phyloP scores from a whole-genome alignment of 2,113 vertebrate species.

The rabbit (Oryctolagus cuniculus) region mOryCun1.1 NC_091432.1:66853501-66854000 shows the following conservation, averaged over 20 bases:
- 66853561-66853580: background rate
- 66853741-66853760: background rate
- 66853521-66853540: background rate
- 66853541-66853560: slow-evolving; percentile 4
- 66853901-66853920: background rate
- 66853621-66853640: background rate
- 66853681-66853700: background rate
- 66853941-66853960: background rate
- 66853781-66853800: slow-evolving; percentile 41
- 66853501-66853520: slow-evolving; percentile 19
- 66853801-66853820: slow-evolving; percentile 1
- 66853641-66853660: background rate
- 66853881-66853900: background rate
- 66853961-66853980: slow-evolving; percentile 16
- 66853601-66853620: background rate
- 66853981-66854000: background rate
- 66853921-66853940: background rate
- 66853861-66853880: background rate
- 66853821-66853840: slow-evolving; percentile 11
- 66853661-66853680: background rate
- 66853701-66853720: background rate
- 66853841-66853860: slow-evolving; percentile 15
- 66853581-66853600: slow-evolving; percentile 8
- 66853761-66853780: slow-evolving; percentile 13
- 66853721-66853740: slow-evolving; percentile 26